A percentile compares a stretch with the other conserved stretches of the same genome.
Evolutionary conservation across 2,797 vertebrate species (phyloP).

Genomic region (Amphiprion clarkii): DNA sequence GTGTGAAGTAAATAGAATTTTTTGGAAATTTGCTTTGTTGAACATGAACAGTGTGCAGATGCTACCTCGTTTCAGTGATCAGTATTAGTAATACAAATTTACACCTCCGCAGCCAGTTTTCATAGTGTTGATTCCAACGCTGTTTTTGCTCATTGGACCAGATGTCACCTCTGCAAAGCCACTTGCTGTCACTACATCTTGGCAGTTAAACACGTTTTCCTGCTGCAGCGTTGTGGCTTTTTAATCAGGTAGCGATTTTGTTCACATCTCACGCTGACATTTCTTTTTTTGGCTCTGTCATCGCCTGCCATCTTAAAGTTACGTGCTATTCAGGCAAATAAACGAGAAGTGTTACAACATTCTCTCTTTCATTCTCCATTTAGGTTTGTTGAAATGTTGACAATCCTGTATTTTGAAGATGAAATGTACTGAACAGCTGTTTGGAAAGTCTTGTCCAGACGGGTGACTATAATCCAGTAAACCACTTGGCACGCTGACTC

Average conservation of each 20-base stretch:
- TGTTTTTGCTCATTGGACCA: neutral
- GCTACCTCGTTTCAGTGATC: neutral
- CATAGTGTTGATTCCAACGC: neutral
- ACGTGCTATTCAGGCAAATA: neutral
- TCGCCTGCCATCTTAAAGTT: too few relatives aligned
- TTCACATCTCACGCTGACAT: neutral
- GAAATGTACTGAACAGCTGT: conserved; percentile 56
- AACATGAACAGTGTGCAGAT: conserved; percentile 2
- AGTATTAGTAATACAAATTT: neutral
- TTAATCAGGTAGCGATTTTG: neutral
- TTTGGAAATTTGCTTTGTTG: conserved; percentile 1
- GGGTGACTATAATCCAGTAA: conserved; percentile 51
- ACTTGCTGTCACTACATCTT: neutral
- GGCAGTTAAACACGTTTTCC: neutral
- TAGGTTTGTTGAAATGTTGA: neutral
- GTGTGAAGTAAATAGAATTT: conserved; percentile 7
- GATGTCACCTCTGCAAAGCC: neutral
- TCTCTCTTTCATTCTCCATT: neutral
- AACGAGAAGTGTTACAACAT: neutral
- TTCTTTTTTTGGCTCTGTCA: neutral
- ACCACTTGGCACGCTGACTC: conserved; percentile 35
- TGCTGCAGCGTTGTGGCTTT: neutral
- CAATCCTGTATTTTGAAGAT: conserved; percentile 36
- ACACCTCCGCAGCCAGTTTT: neutral
- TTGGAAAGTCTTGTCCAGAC: conserved; percentile 49